A percentile compares a stretch with the other conserved stretches of the same genome.
phyloP scores from a whole-genome alignment of 2,113 vertebrate genomes.

The Todiramphus saurophagus region DNA sequence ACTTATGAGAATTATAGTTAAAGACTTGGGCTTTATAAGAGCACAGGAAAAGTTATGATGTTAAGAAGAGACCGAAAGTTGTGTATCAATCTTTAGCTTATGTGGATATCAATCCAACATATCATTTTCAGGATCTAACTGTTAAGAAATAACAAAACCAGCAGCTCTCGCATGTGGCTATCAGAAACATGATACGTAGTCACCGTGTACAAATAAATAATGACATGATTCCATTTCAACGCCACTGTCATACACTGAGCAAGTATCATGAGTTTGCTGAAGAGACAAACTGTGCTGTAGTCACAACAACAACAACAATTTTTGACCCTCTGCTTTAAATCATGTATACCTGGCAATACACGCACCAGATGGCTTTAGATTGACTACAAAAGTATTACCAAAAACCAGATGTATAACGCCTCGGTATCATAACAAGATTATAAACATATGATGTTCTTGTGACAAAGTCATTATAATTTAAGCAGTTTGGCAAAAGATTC shows the following conservation, averaged over 20 bases:
- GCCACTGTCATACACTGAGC: not conserved
- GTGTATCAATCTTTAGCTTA: not conserved
- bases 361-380: conserved; percentile 11
- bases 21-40: not conserved
- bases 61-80: not conserved
- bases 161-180: not conserved
- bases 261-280: not conserved
- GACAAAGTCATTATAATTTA: not conserved
- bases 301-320: not conserved
- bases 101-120: not conserved
- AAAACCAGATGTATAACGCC: not conserved
- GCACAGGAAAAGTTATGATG: not conserved
- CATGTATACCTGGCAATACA: not conserved
- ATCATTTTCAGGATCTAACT: not conserved
- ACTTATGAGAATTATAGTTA: not conserved
- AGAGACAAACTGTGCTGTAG: not conserved
- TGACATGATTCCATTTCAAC: not conserved
- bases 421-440: not conserved
- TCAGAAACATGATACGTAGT: not conserved
- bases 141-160: not conserved
- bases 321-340: not conserved
- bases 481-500: not conserved
- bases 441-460: not conserved
- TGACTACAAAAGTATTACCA: not conserved
- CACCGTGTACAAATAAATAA: not conserved